These are phyloP conservation scores for Fissipunctia ypsillon DNA, from an alignment of 2,888 invertebrate genomes.

Conservation along the genomic window DNA sequence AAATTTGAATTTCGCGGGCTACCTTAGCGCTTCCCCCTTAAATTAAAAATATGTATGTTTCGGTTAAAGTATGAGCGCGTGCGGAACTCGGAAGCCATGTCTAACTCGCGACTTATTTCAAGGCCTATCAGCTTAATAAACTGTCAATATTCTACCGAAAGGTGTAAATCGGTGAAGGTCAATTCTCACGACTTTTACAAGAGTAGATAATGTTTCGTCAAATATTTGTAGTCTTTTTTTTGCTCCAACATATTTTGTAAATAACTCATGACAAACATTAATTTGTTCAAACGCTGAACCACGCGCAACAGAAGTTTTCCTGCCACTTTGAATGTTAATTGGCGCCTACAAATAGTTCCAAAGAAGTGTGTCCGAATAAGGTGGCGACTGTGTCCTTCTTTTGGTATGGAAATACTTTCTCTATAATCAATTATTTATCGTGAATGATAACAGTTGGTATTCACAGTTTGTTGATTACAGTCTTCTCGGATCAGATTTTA, in stretches of 20 bases:
- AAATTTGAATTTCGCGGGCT: too few relatives aligned
- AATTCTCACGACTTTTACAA: slow-evolving; percentile 49
- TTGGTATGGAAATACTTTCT: slow-evolving; percentile 38
- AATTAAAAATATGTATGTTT: too few relatives aligned
- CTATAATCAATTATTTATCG: background rate
- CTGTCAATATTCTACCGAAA: slow-evolving; percentile 35
- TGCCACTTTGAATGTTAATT: slow-evolving; percentile 37
- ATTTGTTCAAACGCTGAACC: slow-evolving; percentile 7
- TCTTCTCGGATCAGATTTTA: background rate
- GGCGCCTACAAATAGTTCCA: slow-evolving; percentile 10
- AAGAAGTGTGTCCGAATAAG: background rate
- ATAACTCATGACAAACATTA: slow-evolving; percentile 31
- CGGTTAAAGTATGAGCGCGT: too few relatives aligned
- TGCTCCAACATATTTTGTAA: slow-evolving; percentile 44
- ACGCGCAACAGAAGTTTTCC: slow-evolving; percentile 43
- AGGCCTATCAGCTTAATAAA: slow-evolving; percentile 26
- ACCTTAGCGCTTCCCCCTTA: too few relatives aligned
- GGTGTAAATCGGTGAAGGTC: slow-evolving; percentile 59
- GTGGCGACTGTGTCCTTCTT: background rate
- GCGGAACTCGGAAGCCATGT: slow-evolving; percentile 24
- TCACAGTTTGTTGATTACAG: slow-evolving; percentile 7
- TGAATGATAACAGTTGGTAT: background rate
- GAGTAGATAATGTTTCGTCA: slow-evolving; percentile 34
- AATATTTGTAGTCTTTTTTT: slow-evolving; percentile 42
- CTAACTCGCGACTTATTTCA: slow-evolving; percentile 13